Evolutionary conservation across 2,888 invertebrate genomes (phyloP), one percentile per base, ranked within the genome.

Genomic region (Dolichopus griseipennis): DNA sequence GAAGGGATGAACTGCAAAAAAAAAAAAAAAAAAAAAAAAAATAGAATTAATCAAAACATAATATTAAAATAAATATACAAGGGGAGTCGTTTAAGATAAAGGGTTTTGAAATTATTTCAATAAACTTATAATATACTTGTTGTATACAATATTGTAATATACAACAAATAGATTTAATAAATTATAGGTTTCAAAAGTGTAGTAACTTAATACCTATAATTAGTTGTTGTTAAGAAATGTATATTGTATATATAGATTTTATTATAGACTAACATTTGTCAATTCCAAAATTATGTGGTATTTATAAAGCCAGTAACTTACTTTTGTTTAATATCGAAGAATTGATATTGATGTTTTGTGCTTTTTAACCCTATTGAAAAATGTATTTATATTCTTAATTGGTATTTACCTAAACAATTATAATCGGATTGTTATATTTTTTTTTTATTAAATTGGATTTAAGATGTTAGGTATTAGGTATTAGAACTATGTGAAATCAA

Each of bases 131-230:
- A 37, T 10, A n/a, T n/a, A n/a, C n/a, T n/a, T n/a, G n/a, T n/a
- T n/a, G n/a, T n/a, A n/a, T n/a, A n/a, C n/a, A n/a, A n/a, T n/a
- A n/a, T n/a, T n/a, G n/a, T n/a, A 52, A 12, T 52, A 52, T 18
- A 15, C 2, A 18, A 52, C 15, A 18, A 2, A 52, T 18, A 18
- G 15, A 52, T 18, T n/a, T 9, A 43, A 18, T 27, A 27, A 27
- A 27, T 27, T 27, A 27, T 27, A 27, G 27, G 27, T 27, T 4
- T 27, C 5, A 52, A 15, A 52, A 52, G 15, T 12, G n/a, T 12
- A 52, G 52, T 52, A 52, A 52, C 15, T 18, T 52, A 52, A 52
- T 52, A 52, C 52, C 52, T 52, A 52, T 52, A 52, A 52, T 52
- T 52, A 52, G 52, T n/a, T 18, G n/a, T 27, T 27, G 52, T 52